These are phyloP conservation scores for Muscicapa comitata DNA, from an alignment of 2,797 vertebrate species.

Conservation along the genomic window DNA sequence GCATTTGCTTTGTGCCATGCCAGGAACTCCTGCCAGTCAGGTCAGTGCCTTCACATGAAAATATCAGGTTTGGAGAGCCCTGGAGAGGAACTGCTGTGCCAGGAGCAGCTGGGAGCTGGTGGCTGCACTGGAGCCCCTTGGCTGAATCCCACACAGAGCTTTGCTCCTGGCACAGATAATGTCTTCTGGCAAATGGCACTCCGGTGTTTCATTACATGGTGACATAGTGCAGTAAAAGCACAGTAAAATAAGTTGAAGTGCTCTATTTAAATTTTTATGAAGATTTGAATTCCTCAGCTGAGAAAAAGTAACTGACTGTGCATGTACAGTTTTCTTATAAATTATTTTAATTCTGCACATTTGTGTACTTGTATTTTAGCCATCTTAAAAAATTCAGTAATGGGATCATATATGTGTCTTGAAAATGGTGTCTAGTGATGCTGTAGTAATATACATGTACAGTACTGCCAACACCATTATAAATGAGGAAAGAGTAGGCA, in stretches of 20 bases:
- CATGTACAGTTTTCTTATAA: neutral
- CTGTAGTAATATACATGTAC: neutral
- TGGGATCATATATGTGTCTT: neutral
- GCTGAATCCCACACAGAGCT: rapidly evolving
- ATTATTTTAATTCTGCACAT: neutral
- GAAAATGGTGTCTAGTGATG: neutral
- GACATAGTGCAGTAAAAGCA: neutral
- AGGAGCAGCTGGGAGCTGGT: rapidly evolving
- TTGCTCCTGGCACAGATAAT: neutral
- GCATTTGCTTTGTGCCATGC: neutral
- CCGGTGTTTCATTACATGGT: neutral
- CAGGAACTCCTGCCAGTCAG: neutral
- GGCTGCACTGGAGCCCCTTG: neutral
- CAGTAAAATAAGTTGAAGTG: neutral
- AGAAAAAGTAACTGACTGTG: neutral
- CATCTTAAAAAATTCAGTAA: neutral
- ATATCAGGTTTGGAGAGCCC: neutral
- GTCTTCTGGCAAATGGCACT: neutral
- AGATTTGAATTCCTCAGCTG: neutral
- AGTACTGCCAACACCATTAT: neutral
- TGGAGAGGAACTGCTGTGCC: neutral
- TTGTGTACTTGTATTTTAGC: neutral
- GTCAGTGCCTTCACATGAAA: neutral
- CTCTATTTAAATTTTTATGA: neutral
- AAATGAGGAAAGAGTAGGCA: neutral